phyloP scores from a whole-genome alignment of 2,797 vertebrate species.

The Tokudaia tokunoshimensis region DNA sequence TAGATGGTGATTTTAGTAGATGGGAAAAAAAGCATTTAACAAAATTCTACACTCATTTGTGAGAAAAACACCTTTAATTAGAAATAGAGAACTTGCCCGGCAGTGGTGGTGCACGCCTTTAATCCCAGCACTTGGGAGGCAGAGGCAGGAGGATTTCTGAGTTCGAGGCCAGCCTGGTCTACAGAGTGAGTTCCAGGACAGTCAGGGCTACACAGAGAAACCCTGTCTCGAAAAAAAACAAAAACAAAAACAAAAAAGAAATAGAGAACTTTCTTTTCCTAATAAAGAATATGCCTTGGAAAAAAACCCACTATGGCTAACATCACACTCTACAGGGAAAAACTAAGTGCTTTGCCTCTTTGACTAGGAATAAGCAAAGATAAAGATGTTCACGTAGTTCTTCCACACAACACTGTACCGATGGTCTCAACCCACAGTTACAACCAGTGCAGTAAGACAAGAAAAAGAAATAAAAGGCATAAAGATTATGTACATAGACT shows the following conservation, averaged over 20 bases:
- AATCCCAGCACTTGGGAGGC: too few relatives aligned
- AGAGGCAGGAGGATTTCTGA: too few relatives aligned
- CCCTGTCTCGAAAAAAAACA: too few relatives aligned
- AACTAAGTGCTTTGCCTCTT: constrained; percentile 29
- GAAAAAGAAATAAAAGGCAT: constrained; percentile 70
- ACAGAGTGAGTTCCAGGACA: too few relatives aligned
- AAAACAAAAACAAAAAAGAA: background rate
- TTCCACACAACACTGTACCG: constrained; percentile 35
- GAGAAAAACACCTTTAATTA: constrained; percentile 60
- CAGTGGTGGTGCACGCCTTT: too few relatives aligned
- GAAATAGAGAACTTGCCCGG: constrained; percentile 26
- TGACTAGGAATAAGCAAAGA: constrained; percentile 18
- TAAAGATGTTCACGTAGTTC: constrained; percentile 11
- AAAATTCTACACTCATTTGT: constrained; percentile 42
- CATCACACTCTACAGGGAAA: constrained; percentile 36
- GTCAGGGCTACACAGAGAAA: too few relatives aligned
- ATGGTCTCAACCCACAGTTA: background rate
- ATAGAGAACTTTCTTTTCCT: constrained; percentile 31
- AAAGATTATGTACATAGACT: constrained; percentile 35
- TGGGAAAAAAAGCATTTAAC: background rate
- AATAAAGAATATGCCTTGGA: constrained; percentile 1
- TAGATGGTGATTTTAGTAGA: constrained; percentile 19
- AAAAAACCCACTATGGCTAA: background rate
- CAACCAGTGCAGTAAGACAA: constrained; percentile 42
- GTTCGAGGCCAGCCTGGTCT: too few relatives aligned